Percentiles rank a stretch among this genome's conserved stretches.
These are phyloP conservation scores for Cassiopea xamachana DNA, from an alignment of 30 jellyfish, hydroid and myxozoan species.

Conservation along the genomic window DNA sequence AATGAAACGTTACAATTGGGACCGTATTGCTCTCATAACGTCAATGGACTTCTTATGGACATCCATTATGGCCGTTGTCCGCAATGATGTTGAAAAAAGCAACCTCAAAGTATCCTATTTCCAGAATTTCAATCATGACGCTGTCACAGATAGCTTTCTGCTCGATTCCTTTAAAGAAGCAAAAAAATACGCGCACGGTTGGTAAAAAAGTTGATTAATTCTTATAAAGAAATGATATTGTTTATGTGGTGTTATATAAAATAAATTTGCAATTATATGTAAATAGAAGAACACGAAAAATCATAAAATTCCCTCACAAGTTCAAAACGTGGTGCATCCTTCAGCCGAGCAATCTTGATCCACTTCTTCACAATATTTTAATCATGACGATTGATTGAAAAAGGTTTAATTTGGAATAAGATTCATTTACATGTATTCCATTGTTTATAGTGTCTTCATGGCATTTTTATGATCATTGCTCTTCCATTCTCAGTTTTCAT, in stretches of 20 bases:
- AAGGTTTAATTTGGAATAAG: too few relatives aligned
- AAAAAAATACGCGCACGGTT: constrained; percentile 24
- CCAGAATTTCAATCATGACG: constrained; percentile 50
- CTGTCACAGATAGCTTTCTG: constrained; percentile 39
- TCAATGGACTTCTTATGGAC: constrained; percentile 83
- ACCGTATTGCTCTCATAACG: constrained; percentile 81
- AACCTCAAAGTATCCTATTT: constrained; percentile 17
- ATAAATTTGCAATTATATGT: too few relatives aligned
- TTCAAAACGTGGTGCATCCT: too few relatives aligned
- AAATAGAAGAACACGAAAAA: too few relatives aligned
- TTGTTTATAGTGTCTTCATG: too few relatives aligned
- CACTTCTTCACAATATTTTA: too few relatives aligned
- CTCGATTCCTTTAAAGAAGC: constrained; percentile 4
- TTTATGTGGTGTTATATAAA: too few relatives aligned
- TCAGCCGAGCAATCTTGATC: too few relatives aligned
- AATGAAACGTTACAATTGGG: constrained; percentile 73
- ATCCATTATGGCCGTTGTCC: constrained; percentile 67
- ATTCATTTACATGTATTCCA: too few relatives aligned
- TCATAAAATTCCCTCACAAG: too few relatives aligned
- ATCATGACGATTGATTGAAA: too few relatives aligned
- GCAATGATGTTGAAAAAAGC: constrained; percentile 44
- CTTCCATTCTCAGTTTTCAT: constrained; percentile 66
- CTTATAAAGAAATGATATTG: too few relatives aligned
- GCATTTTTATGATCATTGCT: not conserved
- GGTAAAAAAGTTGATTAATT: not conserved